Base-by-base conservation (phyloP, 1,140 invertebrate species). In the Popillia japonica region DNA sequence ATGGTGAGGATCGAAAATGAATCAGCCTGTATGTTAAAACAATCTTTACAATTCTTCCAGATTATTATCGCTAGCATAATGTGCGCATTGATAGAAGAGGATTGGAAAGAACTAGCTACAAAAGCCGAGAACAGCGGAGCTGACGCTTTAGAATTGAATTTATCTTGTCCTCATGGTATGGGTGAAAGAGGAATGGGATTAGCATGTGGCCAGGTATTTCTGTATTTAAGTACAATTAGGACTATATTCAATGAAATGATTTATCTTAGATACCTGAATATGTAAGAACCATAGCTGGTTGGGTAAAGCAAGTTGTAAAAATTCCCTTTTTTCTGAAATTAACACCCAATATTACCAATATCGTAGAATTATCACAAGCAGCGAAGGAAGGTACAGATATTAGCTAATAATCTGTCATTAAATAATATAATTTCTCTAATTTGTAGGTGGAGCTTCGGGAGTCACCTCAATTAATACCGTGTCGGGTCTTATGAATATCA, bases 101-200 rank as follows among this genome's bases (percentile, higher is more conserved):
- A 99, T 87, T 99, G 98, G 98, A 93, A 88, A 20, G 90, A 93
- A 84, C 86, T 99, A 42, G 91, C 97, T 0, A 88, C 89, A 82
- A 93, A 90, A 87, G 93, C 96, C 6, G 96, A 96, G 88, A 89
- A 90, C 4, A 91, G 96, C 10, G 98, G 98, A 2, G 92, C 98
- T 0, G 97, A 99, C 89, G 97, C 96, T 0, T 88, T 99, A 4
- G 98, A 99, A 87, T 87, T 99, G 42, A 99, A 99, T 90, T 87
- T 99, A 6, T 98, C 96, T 0, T 99, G 98, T 88, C 98, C 98
- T 0, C 98, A 99, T 88, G 98, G 98, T 27, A 99, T 99, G 97
- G 97, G 96, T 2, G 97, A 98, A 89, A 91, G 95, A 76, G 97
- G 97, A 73, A 99, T 99, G 98, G 98, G 98, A 0, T 86, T 99